These are phyloP conservation scores for Melikaiella ostensackeni DNA, from an alignment of 2,888 invertebrate genomes.

Conservation along the genomic window DNA sequence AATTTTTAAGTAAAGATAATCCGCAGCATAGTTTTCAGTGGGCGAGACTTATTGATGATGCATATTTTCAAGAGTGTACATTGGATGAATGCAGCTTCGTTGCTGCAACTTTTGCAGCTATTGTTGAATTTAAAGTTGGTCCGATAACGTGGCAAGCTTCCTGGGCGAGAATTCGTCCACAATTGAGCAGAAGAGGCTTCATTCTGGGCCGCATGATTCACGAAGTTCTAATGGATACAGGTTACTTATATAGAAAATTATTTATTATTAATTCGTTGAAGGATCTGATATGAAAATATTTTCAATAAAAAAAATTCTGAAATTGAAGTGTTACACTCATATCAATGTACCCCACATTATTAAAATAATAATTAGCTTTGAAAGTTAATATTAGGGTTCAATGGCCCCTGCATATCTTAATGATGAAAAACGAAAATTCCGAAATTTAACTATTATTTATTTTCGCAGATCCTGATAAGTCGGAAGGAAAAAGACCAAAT, in stretches of 20 bases:
- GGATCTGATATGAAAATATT: too few species aligned
- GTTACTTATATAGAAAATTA: neutral
- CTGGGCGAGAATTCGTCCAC: neutral
- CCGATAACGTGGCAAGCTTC: neutral
- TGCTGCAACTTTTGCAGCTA: constrained; percentile 3
- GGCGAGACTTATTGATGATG: neutral
- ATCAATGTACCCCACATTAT: too few species aligned
- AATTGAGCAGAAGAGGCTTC: neutral
- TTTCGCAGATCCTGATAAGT: constrained; percentile 1
- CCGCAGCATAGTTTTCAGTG: neutral
- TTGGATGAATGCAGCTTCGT: neutral
- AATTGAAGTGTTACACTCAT: too few species aligned
- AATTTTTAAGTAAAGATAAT: neutral
- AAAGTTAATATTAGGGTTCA: too few species aligned
- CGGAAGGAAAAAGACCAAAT: neutral
- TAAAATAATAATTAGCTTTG: too few species aligned
- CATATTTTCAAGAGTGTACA: neutral
- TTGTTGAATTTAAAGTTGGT: neutral
- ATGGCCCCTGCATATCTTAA: too few species aligned
- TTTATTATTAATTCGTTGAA: too few species aligned
- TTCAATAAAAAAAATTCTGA: too few species aligned
- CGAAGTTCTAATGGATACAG: neutral
- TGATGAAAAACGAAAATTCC: too few species aligned
- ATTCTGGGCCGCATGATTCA: neutral
- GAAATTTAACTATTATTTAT: neutral